Evolutionary conservation across 2,888 invertebrate genomes (phyloP), one percentile per base, ranked within the genome.

Genomic region (Theretra japonica): DNA sequence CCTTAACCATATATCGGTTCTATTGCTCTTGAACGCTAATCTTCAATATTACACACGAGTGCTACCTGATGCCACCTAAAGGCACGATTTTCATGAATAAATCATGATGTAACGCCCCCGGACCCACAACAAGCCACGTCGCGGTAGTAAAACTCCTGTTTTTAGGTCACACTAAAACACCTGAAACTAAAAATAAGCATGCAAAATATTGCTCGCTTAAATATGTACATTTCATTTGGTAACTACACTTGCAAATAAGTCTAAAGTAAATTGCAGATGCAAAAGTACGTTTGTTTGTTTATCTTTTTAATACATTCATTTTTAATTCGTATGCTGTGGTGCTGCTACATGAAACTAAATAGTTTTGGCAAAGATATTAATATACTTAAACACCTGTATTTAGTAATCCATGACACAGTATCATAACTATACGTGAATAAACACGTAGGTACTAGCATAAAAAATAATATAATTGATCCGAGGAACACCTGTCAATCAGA

Each of bases 111-210:
- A 21, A 58, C 23, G n/a, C 23, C 41, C 23, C 6, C 48, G 15
- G 65, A 48, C 48, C 21, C 21, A 48, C 23, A 48, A 21, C 65
- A 48, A 17, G 65, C 8, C 41, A 41, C 15, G 48, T 23, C 23
- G 41, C n/a, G 30, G 41, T 23, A 48, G 15, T 65, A 48, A 48
- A 48, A 48, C 48, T 48, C 41, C 23, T 23, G 62, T 48, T 65
- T 65, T 41, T 48, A 48, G 65, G 41, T 48, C 65, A 65, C 17
- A 48, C 21, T 41, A 4, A 65, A 65, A 5, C 48, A 41, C 41
- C 23, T 62, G 25, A 58, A 58, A 6, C 58, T 53, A 15, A 62
- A 62, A 62, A 62, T 62, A 62, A 33, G 41, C 62, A 21, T 11
- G 6, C 60, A 21, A 58, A 25, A 41, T 62, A 62, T 23, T 41